Percentiles rank a stretch among this genome's conserved stretches.
Conservation (phyloP, 2,888 invertebrate genomes). For the Acleris laterana region DNA sequence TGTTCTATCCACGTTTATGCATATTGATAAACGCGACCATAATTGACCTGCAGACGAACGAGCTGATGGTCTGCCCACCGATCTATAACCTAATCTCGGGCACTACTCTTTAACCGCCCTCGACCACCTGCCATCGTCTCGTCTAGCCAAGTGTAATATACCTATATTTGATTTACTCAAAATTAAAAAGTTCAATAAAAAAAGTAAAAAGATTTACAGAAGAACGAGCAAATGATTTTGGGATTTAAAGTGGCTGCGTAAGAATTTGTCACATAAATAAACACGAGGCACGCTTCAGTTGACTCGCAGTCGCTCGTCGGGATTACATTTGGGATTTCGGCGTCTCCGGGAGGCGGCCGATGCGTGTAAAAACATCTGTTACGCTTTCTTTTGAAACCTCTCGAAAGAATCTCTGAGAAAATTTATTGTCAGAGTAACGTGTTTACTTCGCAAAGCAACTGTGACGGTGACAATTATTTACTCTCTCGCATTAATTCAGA, state of each 20-base stretch:
- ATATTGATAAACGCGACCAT: too few species aligned
- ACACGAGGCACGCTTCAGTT: constrained; percentile 76
- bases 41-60: too few species aligned
- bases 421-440: constrained; percentile 30
- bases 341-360: constrained; percentile 61
- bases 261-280: constrained; percentile 83
- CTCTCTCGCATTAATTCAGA: not conserved
- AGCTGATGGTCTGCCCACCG: too few species aligned
- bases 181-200: constrained; percentile 32
- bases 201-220: constrained; percentile 52
- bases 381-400: constrained; percentile 69
- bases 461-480: constrained; percentile 16
- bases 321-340: constrained; percentile 79
- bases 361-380: constrained; percentile 82
- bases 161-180: not conserved
- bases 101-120: too few species aligned
- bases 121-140: too few species aligned
- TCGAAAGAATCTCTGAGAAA: constrained; percentile 47
- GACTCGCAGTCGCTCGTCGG: constrained; percentile 71
- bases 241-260: constrained; percentile 71
- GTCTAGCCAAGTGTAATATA: too few species aligned
- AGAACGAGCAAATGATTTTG: constrained; percentile 67
- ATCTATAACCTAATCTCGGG: too few species aligned
- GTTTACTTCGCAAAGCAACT: constrained; percentile 29
- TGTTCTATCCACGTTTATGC: too few species aligned